phyloP scores from a whole-genome alignment of 1,140 invertebrate species.

The Ceratina japonica region DNA sequence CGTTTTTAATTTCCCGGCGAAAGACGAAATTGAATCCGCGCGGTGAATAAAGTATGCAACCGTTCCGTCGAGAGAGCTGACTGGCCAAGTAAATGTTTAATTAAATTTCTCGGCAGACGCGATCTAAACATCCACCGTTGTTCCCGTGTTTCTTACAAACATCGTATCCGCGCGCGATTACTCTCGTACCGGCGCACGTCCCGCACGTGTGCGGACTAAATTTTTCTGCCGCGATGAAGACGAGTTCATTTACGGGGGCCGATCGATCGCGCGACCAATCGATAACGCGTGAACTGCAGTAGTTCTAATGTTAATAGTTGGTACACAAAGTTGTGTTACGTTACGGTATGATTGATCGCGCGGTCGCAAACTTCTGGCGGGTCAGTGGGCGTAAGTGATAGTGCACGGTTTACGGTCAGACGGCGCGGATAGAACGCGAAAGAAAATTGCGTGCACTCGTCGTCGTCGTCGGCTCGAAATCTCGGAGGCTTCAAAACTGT shows the following conservation, averaged over 20 bases:
- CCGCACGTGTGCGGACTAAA: too few species aligned
- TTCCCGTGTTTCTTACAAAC: neutral
- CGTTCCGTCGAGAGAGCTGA: neutral
- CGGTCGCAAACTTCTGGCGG: neutral
- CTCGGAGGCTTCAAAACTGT: too few species aligned
- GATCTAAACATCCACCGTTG: neutral
- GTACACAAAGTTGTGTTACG: neutral
- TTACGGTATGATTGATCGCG: neutral
- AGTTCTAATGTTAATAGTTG: too few species aligned
- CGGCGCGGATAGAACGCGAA: neutral
- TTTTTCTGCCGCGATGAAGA: too few species aligned
- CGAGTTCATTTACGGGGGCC: too few species aligned
- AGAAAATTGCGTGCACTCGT: neutral
- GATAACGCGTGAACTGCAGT: too few species aligned
- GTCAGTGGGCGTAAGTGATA: neutral
- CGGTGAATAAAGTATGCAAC: conserved; percentile 33
- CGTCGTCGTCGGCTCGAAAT: too few species aligned
- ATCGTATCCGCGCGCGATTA: neutral
- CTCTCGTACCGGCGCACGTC: neutral
- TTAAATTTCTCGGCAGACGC: conserved; percentile 26
- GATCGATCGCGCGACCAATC: too few species aligned
- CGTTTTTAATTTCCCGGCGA: conserved; percentile 36
- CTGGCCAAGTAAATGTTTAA: conserved; percentile 33
- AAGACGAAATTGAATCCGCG: conserved; percentile 28
- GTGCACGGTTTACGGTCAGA: neutral